Conservation (phyloP, 2,113 vertebrate genomes). For the Lipophrys pholis region DNA sequence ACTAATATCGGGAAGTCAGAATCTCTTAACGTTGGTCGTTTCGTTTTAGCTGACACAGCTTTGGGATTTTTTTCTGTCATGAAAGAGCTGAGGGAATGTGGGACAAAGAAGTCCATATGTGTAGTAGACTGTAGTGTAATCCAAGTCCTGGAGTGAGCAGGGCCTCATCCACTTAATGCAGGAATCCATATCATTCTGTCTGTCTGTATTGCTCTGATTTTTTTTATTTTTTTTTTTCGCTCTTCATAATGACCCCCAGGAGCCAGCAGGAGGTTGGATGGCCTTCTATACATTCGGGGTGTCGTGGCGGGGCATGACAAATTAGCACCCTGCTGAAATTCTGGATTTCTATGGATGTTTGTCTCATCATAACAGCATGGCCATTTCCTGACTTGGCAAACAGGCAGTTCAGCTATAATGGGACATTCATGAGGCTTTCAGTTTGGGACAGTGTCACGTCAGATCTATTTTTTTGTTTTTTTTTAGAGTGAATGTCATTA, state of each 20-base stretch:
- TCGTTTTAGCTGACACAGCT: constrained; percentile 38
- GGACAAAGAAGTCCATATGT: constrained; percentile 74
- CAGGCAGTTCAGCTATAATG: constrained; percentile 57
- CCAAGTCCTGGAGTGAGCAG: constrained; percentile 69
- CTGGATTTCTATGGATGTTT: constrained; percentile 75
- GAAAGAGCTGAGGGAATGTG: constrained; percentile 55
- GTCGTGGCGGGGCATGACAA: constrained; percentile 79
- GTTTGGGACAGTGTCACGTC: constrained; percentile 61
- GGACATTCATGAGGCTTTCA: constrained; percentile 57
- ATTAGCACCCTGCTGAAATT: constrained; percentile 79
- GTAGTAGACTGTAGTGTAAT: constrained; percentile 68
- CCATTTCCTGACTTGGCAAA: constrained; percentile 78
- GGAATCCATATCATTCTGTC: constrained; percentile 79
- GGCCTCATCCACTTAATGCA: constrained; percentile 81
- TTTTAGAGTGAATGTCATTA: constrained; percentile 45
- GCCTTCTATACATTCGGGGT: constrained; percentile 63
- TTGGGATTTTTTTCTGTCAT: constrained; percentile 34
- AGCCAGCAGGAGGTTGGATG: constrained; percentile 63
- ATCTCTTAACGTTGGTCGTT: constrained; percentile 12
- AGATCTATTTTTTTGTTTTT: constrained; percentile 35
- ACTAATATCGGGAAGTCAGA: constrained; percentile 28
- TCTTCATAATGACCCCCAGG: constrained; percentile 71
- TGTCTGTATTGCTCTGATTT: constrained; percentile 72
- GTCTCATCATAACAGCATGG: constrained; percentile 77
- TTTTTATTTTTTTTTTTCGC: constrained; percentile 5